Percentiles rank a stretch among this genome's conserved stretches.
phyloP scores from a whole-genome alignment of 2,797 vertebrate species.

The Nannoperca australis region DNA sequence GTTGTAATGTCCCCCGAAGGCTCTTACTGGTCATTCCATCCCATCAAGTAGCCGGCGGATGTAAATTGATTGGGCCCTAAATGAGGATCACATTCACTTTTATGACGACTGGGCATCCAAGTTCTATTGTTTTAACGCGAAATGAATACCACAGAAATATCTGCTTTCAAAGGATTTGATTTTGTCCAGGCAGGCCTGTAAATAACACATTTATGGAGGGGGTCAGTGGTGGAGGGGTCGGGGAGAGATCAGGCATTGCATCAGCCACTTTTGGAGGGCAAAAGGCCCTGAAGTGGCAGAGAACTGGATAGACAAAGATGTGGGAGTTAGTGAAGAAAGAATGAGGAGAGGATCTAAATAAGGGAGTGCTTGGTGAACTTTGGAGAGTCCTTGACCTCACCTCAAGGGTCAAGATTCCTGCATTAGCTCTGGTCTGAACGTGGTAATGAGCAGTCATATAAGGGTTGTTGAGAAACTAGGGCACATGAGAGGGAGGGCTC shows the following conservation, averaged over 20 bases:
- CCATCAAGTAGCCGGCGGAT: slow-evolving; percentile 40
- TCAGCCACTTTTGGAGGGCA: slow-evolving; percentile 21
- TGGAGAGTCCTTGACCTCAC: slow-evolving; percentile 69
- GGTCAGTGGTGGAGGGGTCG: not conserved
- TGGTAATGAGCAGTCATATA: slow-evolving; percentile 71
- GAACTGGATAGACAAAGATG: slow-evolving; percentile 30
- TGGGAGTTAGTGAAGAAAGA: slow-evolving; percentile 30
- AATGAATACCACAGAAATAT: slow-evolving; percentile 44
- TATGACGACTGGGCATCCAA: slow-evolving; percentile 34
- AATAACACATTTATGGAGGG: slow-evolving; percentile 15
- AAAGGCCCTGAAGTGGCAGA: slow-evolving; percentile 23
- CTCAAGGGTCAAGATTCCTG: slow-evolving; percentile 61
- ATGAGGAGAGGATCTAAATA: slow-evolving; percentile 47
- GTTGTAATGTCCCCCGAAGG: slow-evolving; percentile 45
- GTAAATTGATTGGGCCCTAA: slow-evolving; percentile 51
- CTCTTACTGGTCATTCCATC: slow-evolving; percentile 54
- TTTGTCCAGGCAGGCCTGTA: slow-evolving; percentile 20
- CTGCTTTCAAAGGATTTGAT: slow-evolving; percentile 63
- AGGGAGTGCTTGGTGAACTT: slow-evolving; percentile 46
- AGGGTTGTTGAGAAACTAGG: slow-evolving; percentile 73
- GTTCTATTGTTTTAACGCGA: slow-evolving; percentile 54
- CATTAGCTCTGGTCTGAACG: slow-evolving; percentile 55
- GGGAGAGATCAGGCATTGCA: slow-evolving; percentile 17
- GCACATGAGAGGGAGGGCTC: slow-evolving; percentile 32
- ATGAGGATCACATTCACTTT: slow-evolving; percentile 58